Conservation (phyloP, 2,113 vertebrate species). For the Perccottus glenii region DNA sequence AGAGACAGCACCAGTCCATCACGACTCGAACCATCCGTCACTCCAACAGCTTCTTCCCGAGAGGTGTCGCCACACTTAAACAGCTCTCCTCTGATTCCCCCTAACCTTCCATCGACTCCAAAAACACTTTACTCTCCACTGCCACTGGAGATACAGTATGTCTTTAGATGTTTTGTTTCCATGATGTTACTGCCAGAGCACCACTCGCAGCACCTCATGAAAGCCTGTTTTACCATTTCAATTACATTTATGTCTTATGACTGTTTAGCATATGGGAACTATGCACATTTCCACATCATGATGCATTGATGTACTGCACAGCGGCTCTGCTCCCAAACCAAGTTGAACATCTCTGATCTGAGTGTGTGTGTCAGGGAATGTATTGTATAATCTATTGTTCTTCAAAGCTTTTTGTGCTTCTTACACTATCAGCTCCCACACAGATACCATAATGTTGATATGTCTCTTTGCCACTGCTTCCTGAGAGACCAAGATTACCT, state of each 20-base stretch:
- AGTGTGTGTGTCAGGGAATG: background rate
- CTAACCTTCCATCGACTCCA: slow-evolving; percentile 23
- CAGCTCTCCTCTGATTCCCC: background rate
- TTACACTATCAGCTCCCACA: background rate
- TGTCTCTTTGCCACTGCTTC: background rate
- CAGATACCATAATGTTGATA: slow-evolving; percentile 14
- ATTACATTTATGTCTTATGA: background rate
- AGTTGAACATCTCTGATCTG: background rate
- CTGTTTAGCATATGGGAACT: background rate
- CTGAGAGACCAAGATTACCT: slow-evolving; percentile 11
- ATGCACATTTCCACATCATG: background rate
- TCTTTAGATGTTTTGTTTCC: background rate
- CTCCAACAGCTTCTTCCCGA: slow-evolving; percentile 15
- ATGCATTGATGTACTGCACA: background rate
- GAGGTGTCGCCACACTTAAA: slow-evolving; percentile 24
- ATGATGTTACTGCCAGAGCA: slow-evolving; percentile 1
- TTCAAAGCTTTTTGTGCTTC: background rate
- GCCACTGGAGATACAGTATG: background rate
- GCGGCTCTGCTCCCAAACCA: background rate
- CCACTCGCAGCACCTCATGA: background rate
- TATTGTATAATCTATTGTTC: background rate
- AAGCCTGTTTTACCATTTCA: background rate
- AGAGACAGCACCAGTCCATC: slow-evolving; percentile 21
- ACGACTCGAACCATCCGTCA: slow-evolving; percentile 31
- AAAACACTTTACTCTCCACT: slow-evolving; percentile 9